These are phyloP conservation scores for Trochalopteron elliotii DNA, from an alignment of 2,113 vertebrate genomes.

Conservation along the genomic window DNA sequence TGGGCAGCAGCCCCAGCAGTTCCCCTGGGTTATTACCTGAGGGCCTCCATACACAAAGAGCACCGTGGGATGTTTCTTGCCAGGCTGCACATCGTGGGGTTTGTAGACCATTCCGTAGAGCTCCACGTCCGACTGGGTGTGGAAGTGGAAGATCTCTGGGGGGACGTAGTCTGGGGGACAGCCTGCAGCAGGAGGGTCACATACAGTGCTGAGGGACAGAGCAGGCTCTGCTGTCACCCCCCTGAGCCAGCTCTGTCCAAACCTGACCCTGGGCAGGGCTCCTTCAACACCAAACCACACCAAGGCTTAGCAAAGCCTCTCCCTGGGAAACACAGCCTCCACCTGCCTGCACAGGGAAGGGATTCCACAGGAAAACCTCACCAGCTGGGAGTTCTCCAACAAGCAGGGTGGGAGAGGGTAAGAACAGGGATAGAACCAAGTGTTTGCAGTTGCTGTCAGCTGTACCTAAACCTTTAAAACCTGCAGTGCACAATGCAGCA, in stretches of 20 bases:
- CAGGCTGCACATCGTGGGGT: slow-evolving; percentile 87
- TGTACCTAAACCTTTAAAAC: background rate
- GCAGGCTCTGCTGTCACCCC: background rate
- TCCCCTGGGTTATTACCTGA: slow-evolving; percentile 76
- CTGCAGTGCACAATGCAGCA: background rate
- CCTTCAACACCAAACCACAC: background rate
- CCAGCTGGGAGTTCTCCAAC: background rate
- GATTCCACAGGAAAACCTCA: background rate
- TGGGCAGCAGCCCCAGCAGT: background rate
- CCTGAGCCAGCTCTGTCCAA: background rate
- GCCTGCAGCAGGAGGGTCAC: slow-evolving; percentile 69
- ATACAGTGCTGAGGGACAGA: background rate
- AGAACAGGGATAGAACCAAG: background rate
- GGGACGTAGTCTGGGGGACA: slow-evolving; percentile 93
- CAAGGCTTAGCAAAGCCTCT: background rate
- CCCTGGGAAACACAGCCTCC: background rate
- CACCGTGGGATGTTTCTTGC: slow-evolving; percentile 92
- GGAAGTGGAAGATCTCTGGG: slow-evolving; percentile 94
- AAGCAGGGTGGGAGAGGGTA: background rate
- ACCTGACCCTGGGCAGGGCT: background rate
- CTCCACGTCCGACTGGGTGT: slow-evolving; percentile 83
- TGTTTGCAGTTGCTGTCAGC: background rate
- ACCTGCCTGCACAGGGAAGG: background rate
- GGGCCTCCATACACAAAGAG: slow-evolving; percentile 96
- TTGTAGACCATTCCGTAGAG: slow-evolving; percentile 98